A percentile compares a stretch with the other conserved stretches of the same genome.
phyloP scores from a whole-genome alignment of 2,797 vertebrate genomes.

The Liparis tanakae region DNA sequence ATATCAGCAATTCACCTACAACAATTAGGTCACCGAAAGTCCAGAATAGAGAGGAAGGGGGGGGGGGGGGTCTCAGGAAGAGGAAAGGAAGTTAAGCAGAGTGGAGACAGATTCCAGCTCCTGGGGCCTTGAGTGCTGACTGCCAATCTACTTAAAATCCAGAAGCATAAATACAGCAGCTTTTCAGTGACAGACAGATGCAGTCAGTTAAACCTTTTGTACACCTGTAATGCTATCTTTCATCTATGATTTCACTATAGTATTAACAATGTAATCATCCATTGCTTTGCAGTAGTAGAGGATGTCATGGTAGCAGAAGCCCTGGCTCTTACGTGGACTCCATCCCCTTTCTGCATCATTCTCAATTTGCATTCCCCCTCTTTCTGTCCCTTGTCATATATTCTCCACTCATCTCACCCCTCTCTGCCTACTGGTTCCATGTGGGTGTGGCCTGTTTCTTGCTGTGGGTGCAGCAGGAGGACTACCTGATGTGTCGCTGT shows the following conservation, averaged over 20 bases:
- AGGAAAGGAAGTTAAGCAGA: conserved; percentile 64
- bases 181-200: conserved; percentile 29
- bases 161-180: conserved; percentile 30
- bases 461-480: conserved; percentile 84
- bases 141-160: conserved; percentile 46
- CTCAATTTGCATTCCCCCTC: conserved; percentile 22
- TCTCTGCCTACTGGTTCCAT: conserved; percentile 49
- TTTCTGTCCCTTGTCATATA: conserved; percentile 13
- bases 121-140: conserved; percentile 27
- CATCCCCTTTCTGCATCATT: conserved; percentile 23
- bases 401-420: conserved; percentile 37
- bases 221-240: conserved; percentile 42
- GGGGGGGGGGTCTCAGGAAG: conserved; percentile 31
- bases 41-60: conserved; percentile 23
- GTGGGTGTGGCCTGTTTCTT: conserved; percentile 62
- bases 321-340: neutral
- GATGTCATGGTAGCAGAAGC: conserved; percentile 38
- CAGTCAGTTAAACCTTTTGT: conserved; percentile 49
- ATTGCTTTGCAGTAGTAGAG: conserved; percentile 28
- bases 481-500: conserved; percentile 81
- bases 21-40: conserved; percentile 50
- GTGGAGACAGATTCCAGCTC: conserved; percentile 55
- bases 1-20: conserved; percentile 54
- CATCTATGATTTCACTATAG: conserved; percentile 15
- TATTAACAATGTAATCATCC: conserved; percentile 33